These are phyloP conservation scores for Bufo bufo DNA, from an alignment of 2,113 vertebrate genomes.

Conservation along the genomic window DNA sequence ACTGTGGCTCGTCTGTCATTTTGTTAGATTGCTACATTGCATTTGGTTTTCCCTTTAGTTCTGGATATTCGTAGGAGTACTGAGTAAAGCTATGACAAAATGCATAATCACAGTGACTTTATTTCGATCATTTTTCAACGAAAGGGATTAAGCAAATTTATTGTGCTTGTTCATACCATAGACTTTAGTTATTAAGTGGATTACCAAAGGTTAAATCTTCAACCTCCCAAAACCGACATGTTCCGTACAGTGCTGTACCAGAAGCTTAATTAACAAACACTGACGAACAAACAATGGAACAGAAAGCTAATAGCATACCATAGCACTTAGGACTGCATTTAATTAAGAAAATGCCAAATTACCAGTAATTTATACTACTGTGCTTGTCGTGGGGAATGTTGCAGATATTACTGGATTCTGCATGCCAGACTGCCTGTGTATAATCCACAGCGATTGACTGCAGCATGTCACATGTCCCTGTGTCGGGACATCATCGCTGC, in stretches of 20 bases:
- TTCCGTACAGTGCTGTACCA: neutral
- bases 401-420: neutral
- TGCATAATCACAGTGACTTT: neutral
- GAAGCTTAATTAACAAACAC: neutral
- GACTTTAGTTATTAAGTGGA: slow-evolving; percentile 5
- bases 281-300: neutral
- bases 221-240: neutral
- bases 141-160: neutral
- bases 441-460: too few relatives aligned
- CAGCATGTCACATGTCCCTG: too few relatives aligned
- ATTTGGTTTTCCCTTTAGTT: neutral
- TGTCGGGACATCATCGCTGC: too few relatives aligned
- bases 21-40: neutral
- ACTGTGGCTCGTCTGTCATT: neutral
- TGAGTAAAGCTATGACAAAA: neutral
- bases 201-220: neutral
- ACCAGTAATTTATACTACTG: too few relatives aligned
- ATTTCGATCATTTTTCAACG: neutral
- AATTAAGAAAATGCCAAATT: too few relatives aligned
- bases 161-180: neutral
- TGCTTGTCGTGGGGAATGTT: neutral
- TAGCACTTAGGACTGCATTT: too few relatives aligned
- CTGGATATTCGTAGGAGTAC: neutral
- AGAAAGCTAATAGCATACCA: neutral
- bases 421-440: neutral